phyloP scores from a whole-genome alignment of 2,797 vertebrate genomes.

The Uromys caudimaculatus region DNA sequence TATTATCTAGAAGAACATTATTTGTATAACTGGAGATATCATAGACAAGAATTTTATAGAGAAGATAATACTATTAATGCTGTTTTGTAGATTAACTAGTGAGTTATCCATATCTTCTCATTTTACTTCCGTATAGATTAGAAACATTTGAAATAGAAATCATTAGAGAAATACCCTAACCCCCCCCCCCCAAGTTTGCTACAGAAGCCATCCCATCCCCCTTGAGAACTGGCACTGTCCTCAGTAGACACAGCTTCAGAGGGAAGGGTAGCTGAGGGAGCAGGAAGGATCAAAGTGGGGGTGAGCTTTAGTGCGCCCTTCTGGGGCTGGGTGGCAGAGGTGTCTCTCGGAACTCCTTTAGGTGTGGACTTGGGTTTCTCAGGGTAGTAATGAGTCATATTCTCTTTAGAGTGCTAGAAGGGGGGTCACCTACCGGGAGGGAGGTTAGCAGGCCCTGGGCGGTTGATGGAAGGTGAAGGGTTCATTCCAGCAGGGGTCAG shows the following conservation, averaged over 20 bases:
- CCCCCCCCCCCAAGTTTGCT: not conserved
- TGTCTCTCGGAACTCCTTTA: not conserved
- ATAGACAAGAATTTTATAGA: constrained; percentile 18
- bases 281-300: not conserved
- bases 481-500: not conserved
- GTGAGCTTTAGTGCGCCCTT: not conserved
- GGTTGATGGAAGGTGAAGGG: not conserved
- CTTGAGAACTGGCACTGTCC: not conserved
- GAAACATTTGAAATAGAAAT: constrained; percentile 50
- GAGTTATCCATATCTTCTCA: constrained; percentile 20
- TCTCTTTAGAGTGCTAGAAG: not conserved
- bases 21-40: not conserved
- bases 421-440: not conserved
- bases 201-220: not conserved
- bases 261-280: not conserved
- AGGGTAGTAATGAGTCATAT: not conserved
- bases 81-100: constrained; percentile 32
- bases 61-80: not conserved
- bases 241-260: not conserved
- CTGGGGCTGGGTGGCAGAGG: not conserved
- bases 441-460: not conserved
- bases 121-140: constrained; percentile 23
- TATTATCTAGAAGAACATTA: constrained; percentile 12
- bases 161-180: not conserved
- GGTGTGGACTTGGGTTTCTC: not conserved